Conservation (phyloP, 2,797 vertebrate species). For the Geotrypetes seraphini region DNA sequence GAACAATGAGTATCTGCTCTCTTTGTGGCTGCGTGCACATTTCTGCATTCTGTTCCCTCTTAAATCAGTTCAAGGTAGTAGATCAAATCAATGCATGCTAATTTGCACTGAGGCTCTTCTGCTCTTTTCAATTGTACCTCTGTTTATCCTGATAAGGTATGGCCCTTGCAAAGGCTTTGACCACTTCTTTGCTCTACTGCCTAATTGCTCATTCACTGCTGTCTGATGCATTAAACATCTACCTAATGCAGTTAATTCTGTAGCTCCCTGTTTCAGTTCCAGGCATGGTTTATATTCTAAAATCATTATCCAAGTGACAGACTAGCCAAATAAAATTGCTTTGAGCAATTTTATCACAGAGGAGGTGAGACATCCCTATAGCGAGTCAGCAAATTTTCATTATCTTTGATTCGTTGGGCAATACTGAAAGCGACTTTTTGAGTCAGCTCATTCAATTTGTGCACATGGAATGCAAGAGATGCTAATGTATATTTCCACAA, state of each 20-base stretch:
- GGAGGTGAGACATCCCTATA: too few species aligned
- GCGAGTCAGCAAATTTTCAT: too few species aligned
- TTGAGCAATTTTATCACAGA: too few species aligned
- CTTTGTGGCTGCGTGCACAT: background rate
- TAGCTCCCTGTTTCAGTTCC: background rate
- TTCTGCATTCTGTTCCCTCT: background rate
- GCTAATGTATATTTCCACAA: too few species aligned
- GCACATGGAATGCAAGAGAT: too few species aligned
- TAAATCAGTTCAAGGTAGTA: background rate
- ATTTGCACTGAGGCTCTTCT: background rate
- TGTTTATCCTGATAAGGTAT: background rate
- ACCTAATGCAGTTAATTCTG: background rate
- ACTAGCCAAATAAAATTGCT: too few species aligned
- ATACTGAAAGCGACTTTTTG: too few species aligned
- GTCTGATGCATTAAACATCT: too few species aligned
- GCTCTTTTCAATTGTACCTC: background rate
- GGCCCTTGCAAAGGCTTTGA: conserved; percentile 1
- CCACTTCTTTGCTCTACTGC: background rate
- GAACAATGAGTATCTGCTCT: background rate
- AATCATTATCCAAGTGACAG: too few species aligned
- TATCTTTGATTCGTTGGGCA: too few species aligned
- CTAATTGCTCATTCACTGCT: background rate
- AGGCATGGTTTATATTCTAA: background rate
- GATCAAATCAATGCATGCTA: conserved; percentile 1
- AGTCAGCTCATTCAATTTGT: too few species aligned